A percentile compares a stretch with the other conserved stretches of the same genome.
Evolutionary conservation across 1,140 invertebrate genomes (phyloP).

Genomic region (Drosophila yakuba): DNA sequence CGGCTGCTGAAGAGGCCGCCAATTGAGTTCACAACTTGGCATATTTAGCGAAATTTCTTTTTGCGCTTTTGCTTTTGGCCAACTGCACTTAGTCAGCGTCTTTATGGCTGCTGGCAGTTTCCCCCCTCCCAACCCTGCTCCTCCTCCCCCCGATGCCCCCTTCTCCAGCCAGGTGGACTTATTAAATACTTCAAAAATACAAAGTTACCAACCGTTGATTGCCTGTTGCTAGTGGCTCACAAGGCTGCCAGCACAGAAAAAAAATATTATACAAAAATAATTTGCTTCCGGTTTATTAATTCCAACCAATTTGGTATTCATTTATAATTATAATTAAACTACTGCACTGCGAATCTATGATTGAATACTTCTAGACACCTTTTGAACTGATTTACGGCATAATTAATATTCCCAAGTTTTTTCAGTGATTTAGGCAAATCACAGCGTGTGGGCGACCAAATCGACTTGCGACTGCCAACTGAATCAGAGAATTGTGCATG

Average conservation of each 20-base stretch:
- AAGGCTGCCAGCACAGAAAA: not conserved
- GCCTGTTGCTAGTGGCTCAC: slow-evolving; percentile 14
- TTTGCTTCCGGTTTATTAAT: no score
- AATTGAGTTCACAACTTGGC: slow-evolving; percentile 52
- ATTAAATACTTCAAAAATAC: slow-evolving; percentile 71
- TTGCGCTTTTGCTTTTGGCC: slow-evolving; percentile 26
- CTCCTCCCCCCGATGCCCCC: not conserved
- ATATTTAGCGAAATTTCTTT: slow-evolving; percentile 42
- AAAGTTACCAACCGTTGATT: slow-evolving; percentile 63
- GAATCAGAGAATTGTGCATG: slow-evolving; percentile 53
- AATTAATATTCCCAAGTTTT: not conserved
- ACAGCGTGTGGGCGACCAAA: slow-evolving; percentile 14
- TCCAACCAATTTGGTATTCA: no score
- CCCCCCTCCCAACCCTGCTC: no score
- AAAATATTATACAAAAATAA: not conserved
- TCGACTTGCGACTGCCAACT: slow-evolving; percentile 13
- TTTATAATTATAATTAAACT: no score
- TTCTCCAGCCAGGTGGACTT: slow-evolving; percentile 26
- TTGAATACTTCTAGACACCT: no score
- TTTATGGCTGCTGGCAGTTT: slow-evolving; percentile 22
- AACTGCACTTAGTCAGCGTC: slow-evolving; percentile 35
- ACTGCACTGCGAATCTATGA: no score
- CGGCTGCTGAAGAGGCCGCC: slow-evolving; percentile 16
- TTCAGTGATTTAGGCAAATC: not conserved
- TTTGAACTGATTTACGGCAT: no score